phyloP scores from a whole-genome alignment of 2,797 vertebrate genomes.

The Schizopygopsis pylzovi region DNA sequence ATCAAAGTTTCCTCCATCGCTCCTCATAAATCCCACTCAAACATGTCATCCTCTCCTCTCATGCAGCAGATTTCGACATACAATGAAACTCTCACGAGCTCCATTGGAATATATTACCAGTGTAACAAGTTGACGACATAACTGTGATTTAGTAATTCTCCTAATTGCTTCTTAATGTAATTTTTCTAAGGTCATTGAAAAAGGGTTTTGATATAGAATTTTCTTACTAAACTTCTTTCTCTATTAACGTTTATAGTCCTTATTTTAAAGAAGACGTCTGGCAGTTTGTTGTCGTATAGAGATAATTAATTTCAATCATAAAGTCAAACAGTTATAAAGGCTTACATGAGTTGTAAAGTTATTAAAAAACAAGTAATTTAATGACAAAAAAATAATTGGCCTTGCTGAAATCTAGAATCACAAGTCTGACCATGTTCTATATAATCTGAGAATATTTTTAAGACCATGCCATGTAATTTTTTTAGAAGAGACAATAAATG shows the following conservation, averaged over 20 bases:
- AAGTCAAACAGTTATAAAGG: too few relatives aligned
- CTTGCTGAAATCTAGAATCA: too few relatives aligned
- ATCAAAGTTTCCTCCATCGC: constrained; percentile 61
- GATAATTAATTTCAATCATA: too few relatives aligned
- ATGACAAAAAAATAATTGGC: too few relatives aligned
- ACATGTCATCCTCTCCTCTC: constrained; percentile 51
- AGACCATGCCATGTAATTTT: not conserved
- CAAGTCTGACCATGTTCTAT: too few relatives aligned
- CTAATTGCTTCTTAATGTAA: not conserved
- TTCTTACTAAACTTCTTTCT: not conserved
- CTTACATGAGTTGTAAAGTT: too few relatives aligned
- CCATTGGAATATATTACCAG: constrained; percentile 40
- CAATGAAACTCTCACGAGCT: constrained; percentile 52
- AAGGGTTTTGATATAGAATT: not conserved
- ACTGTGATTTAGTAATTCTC: not conserved
- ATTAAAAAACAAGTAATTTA: too few relatives aligned
- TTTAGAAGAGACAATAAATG: not conserved
- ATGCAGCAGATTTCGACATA: constrained; percentile 51
- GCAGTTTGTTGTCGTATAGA: too few relatives aligned
- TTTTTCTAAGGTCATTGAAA: not conserved
- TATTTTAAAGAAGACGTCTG: not conserved
- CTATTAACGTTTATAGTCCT: not conserved
- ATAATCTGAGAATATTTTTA: not conserved
- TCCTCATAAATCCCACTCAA: constrained; percentile 56
- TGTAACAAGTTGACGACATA: not conserved